phyloP scores from a whole-genome alignment of 2,797 vertebrate species.

The Scleropages formosus region DNA sequence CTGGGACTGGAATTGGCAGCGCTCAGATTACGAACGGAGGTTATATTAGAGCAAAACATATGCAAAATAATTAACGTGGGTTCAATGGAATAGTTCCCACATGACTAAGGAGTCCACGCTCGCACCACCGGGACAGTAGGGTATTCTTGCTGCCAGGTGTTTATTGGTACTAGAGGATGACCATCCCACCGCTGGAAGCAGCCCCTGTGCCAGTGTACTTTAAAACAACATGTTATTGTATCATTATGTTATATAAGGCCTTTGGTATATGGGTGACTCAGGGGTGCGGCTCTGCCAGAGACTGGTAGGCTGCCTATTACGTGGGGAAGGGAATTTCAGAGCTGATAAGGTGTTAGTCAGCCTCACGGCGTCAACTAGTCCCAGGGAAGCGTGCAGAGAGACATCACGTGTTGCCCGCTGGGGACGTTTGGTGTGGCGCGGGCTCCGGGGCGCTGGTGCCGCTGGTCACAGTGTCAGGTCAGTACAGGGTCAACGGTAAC shows the following conservation, averaged over 20 bases:
- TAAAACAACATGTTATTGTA: constrained; percentile 22
- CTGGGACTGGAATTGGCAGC: too few species aligned
- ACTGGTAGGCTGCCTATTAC: constrained; percentile 11
- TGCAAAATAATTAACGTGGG: too few species aligned
- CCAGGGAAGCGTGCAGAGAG: neutral
- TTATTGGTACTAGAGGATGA: neutral
- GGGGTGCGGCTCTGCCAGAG: constrained; percentile 14
- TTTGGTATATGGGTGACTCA: constrained; percentile 21
- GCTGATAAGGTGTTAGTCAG: constrained; percentile 38
- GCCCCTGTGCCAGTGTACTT: constrained; percentile 10
- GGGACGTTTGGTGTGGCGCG: constrained; percentile 14
- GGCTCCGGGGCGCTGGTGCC: too few species aligned
- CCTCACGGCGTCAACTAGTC: constrained; percentile 19
- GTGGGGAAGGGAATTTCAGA: constrained; percentile 20
- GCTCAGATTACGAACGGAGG: too few species aligned
- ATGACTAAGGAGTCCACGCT: too few species aligned
- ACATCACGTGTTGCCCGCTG: constrained; percentile 9
- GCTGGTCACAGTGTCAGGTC: too few species aligned
- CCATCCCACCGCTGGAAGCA: neutral
- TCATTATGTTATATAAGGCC: constrained; percentile 39
- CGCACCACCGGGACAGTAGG: too few species aligned
- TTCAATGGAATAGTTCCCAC: too few species aligned
- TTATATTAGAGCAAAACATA: too few species aligned
- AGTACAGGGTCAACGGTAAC: too few species aligned
- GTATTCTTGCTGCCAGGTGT: too few species aligned